Evolutionary conservation across 2,888 invertebrate species (phyloP).

Genomic region (Branchellion lobata): DNA sequence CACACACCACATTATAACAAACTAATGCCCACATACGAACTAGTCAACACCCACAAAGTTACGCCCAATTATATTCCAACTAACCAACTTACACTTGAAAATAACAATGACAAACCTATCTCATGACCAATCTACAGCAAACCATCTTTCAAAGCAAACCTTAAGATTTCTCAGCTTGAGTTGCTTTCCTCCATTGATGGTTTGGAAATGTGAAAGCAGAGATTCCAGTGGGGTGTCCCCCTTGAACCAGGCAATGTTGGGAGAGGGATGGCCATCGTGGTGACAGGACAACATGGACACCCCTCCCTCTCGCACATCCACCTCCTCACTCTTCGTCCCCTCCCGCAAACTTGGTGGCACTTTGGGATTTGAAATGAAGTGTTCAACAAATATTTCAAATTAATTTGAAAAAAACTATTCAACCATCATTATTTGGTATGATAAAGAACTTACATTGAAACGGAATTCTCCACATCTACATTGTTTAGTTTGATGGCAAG

Average conservation of each 20-base stretch:
- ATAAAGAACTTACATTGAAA: too few relatives aligned
- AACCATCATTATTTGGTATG: too few relatives aligned
- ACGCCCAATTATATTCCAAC: too few relatives aligned
- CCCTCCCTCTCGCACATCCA: constrained; percentile 59
- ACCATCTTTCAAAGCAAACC: too few relatives aligned
- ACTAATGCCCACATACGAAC: too few relatives aligned
- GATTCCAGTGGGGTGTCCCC: constrained; percentile 55
- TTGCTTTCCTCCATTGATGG: constrained; percentile 57
- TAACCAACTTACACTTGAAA: too few relatives aligned
- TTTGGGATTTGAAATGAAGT: constrained; percentile 34
- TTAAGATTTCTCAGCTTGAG: constrained; percentile 54
- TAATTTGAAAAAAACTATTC: too few relatives aligned
- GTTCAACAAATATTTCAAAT: neutral
- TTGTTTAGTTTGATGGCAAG: neutral
- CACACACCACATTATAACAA: too few relatives aligned
- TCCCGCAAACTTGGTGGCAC: constrained; percentile 50
- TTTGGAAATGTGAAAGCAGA: constrained; percentile 55
- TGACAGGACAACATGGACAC: constrained; percentile 60
- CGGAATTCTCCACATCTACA: too few relatives aligned
- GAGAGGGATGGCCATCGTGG: constrained; percentile 60
- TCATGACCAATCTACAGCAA: too few relatives aligned
- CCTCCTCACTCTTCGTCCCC: constrained; percentile 48
- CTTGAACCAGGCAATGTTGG: constrained; percentile 62
- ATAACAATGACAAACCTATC: too few relatives aligned
- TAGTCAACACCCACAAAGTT: too few relatives aligned